Percentiles rank a stretch among this genome's conserved stretches.
These are phyloP conservation scores for Tinamus guttatus DNA, from an alignment of 2,113 vertebrate genomes.

Conservation along the genomic window DNA sequence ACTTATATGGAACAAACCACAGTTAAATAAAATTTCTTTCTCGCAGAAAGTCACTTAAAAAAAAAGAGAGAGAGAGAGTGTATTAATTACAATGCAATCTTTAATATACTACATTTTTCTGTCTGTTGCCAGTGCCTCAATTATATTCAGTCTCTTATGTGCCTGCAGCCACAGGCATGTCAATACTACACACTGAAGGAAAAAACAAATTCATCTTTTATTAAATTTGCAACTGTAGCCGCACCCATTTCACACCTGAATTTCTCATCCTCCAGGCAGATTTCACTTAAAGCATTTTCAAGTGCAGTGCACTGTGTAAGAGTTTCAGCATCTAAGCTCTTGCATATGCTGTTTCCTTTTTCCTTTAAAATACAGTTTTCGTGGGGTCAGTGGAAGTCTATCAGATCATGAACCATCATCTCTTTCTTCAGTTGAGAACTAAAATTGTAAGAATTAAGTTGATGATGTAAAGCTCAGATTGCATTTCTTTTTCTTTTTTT, in stretches of 20 bases:
- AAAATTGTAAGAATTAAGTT: not conserved
- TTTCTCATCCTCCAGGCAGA: constrained; percentile 73
- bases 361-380: not conserved
- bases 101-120: constrained; percentile 55
- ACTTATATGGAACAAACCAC: constrained; percentile 11
- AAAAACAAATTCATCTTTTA: constrained; percentile 60
- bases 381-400: not conserved
- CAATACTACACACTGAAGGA: constrained; percentile 65
- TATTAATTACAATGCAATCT: constrained; percentile 70
- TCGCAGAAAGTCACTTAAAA: constrained; percentile 4
- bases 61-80: not conserved
- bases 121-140: constrained; percentile 57
- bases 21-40: constrained; percentile 23
- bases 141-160: constrained; percentile 52
- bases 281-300: not conserved
- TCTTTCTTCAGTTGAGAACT: not conserved
- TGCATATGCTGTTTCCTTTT: constrained; percentile 15
- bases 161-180: constrained; percentile 78
- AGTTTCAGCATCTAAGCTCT: constrained; percentile 24
- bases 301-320: constrained; percentile 2
- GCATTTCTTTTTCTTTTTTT: not conserved
- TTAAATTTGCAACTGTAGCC: constrained; percentile 76
- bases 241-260: constrained; percentile 76
- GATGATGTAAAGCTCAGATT: not conserved
- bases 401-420: not conserved